Evolutionary conservation across 2,113 vertebrate genomes (phyloP), one percentile per base, ranked within the genome.

Genomic region (Mormoops blainvillei): DNA sequence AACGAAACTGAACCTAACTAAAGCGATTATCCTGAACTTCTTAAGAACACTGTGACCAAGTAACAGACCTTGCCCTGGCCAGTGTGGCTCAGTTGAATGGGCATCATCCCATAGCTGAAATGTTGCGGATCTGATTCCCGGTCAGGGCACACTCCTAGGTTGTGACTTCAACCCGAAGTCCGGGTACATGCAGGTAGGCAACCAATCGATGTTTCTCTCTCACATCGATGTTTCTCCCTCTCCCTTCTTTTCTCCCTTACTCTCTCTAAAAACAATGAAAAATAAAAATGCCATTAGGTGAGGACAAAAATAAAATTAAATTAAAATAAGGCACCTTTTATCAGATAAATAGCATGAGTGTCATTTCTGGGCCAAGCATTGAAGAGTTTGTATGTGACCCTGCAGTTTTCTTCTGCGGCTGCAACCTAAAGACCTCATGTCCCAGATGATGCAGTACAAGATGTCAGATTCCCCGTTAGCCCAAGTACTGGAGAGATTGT

Each of bases 1-100:
- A 67, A 73, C 48, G 68, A 90, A 87, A 81, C 33, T 91, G 24
- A 15, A 70, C 2, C 52, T 87, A 50, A 68, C 56, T 94, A 68
- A 77, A 94, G 45, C 77, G 58, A 71, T 33, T 26, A 74, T 61
- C 84, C 43, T 93, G 86, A 94, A 93, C 22, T 89, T 93, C 58
- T 65, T 80, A 95, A 84, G 58, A 73, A 86, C 80, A 54, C 18
- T 70, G 19, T 54, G 38, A 70, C 68, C 11, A n/a, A 93, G 86
- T 31, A 73, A 81, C 88, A 82, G 33, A 68, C 9, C 33, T 63
- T 31, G 28, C 5, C 61, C 61, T 63, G 61, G 26, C 61, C 61
- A 63, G 61, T 63, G 61, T 63, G 61, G 61, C 61, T 63, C 28
- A 63, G 28, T 63, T 63, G 61, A 26, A 28, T 61, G 26, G 61